Conservation (phyloP, 2,113 vertebrate species). For the Cottus gobio region DNA sequence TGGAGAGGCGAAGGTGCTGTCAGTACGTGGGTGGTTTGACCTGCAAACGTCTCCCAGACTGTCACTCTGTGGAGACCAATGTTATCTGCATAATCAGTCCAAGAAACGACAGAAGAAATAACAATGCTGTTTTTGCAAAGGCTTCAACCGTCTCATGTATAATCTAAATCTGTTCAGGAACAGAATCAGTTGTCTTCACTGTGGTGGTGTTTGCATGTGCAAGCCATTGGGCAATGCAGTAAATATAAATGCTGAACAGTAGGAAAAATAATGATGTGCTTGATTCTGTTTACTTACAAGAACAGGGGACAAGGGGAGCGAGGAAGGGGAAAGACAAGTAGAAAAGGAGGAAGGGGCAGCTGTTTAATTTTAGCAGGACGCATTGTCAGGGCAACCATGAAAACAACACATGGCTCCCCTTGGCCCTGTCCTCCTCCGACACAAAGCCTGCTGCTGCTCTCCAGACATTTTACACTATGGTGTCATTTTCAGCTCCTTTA, state of each 20-base stretch:
- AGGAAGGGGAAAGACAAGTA: conserved; percentile 11
- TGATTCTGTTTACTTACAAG: not conserved
- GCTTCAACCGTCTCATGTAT: not conserved
- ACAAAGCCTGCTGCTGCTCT: conserved; percentile 2
- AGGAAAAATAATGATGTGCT: not conserved
- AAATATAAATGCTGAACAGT: not conserved
- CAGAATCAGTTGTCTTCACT: not conserved
- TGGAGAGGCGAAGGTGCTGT: not conserved
- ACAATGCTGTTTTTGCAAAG: not conserved
- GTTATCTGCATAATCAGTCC: conserved; percentile 26
- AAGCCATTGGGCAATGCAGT: not conserved
- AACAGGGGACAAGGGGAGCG: not conserved
- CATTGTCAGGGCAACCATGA: conserved; percentile 48
- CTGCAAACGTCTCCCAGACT: not conserved
- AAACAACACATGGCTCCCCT: conserved; percentile 49
- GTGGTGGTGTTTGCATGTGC: not conserved
- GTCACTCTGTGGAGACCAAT: not conserved
- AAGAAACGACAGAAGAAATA: conserved; percentile 9
- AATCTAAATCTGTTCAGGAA: not conserved
- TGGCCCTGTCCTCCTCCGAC: not conserved
- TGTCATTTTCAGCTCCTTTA: not conserved
- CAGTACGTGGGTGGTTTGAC: not conserved
- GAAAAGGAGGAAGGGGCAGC: not conserved
- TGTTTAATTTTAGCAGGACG: conserved; percentile 50
- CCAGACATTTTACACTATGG: conserved; percentile 19